These are phyloP conservation scores for Jordanella pulchra DNA, from an alignment of 2,797 vertebrate genomes.

Conservation along the genomic window DNA sequence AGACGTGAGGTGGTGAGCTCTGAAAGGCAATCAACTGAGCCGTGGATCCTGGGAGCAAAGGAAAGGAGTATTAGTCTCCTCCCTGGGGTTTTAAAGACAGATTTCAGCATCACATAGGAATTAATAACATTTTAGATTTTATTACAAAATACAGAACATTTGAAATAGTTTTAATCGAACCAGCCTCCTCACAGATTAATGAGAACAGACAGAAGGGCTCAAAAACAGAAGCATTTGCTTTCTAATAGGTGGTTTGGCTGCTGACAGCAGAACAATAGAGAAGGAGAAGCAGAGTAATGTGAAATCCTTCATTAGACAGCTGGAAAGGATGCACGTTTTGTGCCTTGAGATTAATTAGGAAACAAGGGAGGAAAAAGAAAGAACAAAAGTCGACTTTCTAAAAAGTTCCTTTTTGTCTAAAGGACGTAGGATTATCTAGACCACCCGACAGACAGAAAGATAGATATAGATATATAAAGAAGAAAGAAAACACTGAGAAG, in stretches of 20 bases:
- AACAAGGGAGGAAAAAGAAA: slow-evolving; percentile 16
- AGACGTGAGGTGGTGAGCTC: slow-evolving; percentile 87
- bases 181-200: slow-evolving; percentile 1
- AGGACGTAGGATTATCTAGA: no score
- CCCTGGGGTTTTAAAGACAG: not conserved
- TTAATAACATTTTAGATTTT: not conserved
- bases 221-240: slow-evolving; percentile 34
- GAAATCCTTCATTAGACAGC: slow-evolving; percentile 54
- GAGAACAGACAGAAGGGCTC: not conserved
- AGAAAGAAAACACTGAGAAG: slow-evolving; percentile 11
- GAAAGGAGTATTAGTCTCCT: not conserved
- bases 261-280: slow-evolving; percentile 54
- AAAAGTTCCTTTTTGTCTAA: slow-evolving; percentile 45
- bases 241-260: slow-evolving; percentile 54
- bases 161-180: not conserved
- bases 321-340: slow-evolving; percentile 16
- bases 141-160: not conserved
- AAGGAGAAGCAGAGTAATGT: slow-evolving; percentile 30
- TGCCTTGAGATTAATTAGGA: slow-evolving; percentile 70
- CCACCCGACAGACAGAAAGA: slow-evolving; percentile 28
- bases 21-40: slow-evolving; percentile 91
- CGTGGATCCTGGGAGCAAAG: slow-evolving; percentile 77
- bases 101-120: not conserved
- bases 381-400: slow-evolving; percentile 13
- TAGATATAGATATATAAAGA: slow-evolving; percentile 19